Conservation (phyloP, 1,140 invertebrate genomes). For the Drosophila aff. region DNA sequence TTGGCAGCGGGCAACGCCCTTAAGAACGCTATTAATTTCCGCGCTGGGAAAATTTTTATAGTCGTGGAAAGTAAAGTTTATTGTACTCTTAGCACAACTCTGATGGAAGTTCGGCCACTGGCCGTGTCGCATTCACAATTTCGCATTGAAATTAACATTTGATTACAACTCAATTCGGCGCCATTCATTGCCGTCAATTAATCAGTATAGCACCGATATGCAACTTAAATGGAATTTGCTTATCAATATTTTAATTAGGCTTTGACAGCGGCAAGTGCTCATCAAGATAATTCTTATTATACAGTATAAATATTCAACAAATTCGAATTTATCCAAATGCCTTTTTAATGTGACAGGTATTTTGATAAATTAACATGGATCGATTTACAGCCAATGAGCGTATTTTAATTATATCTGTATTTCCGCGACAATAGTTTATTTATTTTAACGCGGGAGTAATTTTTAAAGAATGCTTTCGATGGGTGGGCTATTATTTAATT, state of each 20-base stretch:
- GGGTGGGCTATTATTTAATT: background rate
- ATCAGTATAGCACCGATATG: constrained; percentile 43
- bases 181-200: constrained; percentile 22
- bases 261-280: constrained; percentile 28
- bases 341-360: constrained; percentile 43
- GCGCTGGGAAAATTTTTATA: constrained; percentile 61
- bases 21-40: constrained; percentile 57
- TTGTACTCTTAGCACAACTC: constrained; percentile 58
- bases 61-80: constrained; percentile 62
- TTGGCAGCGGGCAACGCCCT: constrained; percentile 33
- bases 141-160: constrained; percentile 27
- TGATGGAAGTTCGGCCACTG: constrained; percentile 40
- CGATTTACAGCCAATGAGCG: constrained; percentile 1
- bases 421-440: background rate
- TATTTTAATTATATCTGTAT: constrained; percentile 13
- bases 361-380: constrained; percentile 44
- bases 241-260: constrained; percentile 63
- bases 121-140: constrained; percentile 19
- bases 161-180: constrained; percentile 30
- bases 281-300: constrained; percentile 44
- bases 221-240: constrained; percentile 66
- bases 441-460: background rate
- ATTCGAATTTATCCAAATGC: constrained; percentile 49
- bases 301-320: constrained; percentile 30
- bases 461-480: background rate